Conservation (phyloP, 2,888 invertebrate species). For the Thymelicus sylvestris region DNA sequence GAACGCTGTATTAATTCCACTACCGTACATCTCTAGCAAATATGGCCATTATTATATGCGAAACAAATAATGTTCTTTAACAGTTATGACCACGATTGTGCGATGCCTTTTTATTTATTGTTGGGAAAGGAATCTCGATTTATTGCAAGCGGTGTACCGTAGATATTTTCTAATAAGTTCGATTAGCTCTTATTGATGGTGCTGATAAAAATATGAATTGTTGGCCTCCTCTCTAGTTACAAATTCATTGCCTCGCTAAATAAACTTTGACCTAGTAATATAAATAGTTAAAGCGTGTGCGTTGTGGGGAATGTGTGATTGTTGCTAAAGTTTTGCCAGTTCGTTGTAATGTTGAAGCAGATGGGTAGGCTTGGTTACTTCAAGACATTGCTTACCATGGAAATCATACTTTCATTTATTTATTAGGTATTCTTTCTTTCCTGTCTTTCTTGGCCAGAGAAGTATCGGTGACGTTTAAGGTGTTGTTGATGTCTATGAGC, state of each 20-base stretch:
- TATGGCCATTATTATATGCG: slow-evolving; percentile 83
- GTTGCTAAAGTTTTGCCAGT: background rate
- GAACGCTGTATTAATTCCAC: background rate
- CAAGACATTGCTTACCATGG: too few species aligned
- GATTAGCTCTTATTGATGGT: slow-evolving; percentile 36
- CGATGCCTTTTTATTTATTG: slow-evolving; percentile 66
- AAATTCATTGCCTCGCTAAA: slow-evolving; percentile 10
- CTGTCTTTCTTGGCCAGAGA: too few species aligned
- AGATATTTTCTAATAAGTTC: slow-evolving; percentile 39
- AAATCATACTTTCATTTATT: too few species aligned
- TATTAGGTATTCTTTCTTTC: too few species aligned
- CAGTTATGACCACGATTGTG: slow-evolving; percentile 54
- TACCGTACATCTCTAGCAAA: slow-evolving; percentile 47
- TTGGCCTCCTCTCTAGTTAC: slow-evolving; percentile 17
- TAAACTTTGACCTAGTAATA: slow-evolving; percentile 33
- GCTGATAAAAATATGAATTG: slow-evolving; percentile 34
- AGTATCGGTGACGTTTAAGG: too few species aligned
- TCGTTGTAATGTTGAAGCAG: background rate
- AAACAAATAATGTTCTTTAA: slow-evolving; percentile 76
- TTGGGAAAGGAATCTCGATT: slow-evolving; percentile 64
- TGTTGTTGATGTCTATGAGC: too few species aligned
- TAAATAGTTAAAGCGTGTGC: background rate
- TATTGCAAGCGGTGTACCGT: slow-evolving; percentile 28
- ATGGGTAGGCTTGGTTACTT: too few species aligned
- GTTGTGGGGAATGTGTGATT: background rate